These are phyloP conservation scores for Clunio marinus DNA, from an alignment of 2,888 invertebrate species.

Conservation along the genomic window DNA sequence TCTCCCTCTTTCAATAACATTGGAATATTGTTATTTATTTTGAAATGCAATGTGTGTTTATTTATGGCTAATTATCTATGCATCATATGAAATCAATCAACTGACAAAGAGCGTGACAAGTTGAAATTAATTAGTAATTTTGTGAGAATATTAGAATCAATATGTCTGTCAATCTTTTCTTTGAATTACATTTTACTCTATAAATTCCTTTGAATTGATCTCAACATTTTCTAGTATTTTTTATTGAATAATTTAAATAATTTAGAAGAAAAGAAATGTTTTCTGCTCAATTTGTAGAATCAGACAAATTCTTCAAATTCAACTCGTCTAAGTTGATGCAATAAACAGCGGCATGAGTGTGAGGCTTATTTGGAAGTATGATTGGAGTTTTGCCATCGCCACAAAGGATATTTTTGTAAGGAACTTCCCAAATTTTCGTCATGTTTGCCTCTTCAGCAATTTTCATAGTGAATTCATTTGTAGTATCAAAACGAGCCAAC, in stretches of 20 bases:
- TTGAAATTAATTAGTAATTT: background rate
- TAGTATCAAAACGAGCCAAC: background rate
- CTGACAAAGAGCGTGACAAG: background rate
- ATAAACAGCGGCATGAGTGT: background rate
- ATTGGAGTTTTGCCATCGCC: conserved; percentile 17
- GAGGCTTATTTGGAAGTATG: conserved; percentile 1
- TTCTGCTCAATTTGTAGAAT: background rate
- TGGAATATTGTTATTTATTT: too few species aligned
- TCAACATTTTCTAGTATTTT: too few species aligned
- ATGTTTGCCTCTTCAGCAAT: conserved; percentile 19
- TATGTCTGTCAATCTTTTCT: too few species aligned
- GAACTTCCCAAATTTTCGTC: conserved; percentile 13
- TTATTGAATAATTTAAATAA: too few species aligned
- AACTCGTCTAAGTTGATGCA: background rate
- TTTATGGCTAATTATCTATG: too few species aligned
- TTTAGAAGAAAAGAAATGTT: too few species aligned
- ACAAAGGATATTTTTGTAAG: conserved; percentile 13
- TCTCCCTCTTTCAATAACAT: background rate
- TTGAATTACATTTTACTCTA: too few species aligned
- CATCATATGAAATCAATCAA: background rate
- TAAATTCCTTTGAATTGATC: too few species aligned
- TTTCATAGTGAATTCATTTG: background rate
- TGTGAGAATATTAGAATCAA: too few species aligned
- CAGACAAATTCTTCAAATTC: background rate
- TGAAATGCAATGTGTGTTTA: too few species aligned